phyloP scores from a whole-genome alignment of 2,888 invertebrate genomes.

The Papilio demoleus region DNA sequence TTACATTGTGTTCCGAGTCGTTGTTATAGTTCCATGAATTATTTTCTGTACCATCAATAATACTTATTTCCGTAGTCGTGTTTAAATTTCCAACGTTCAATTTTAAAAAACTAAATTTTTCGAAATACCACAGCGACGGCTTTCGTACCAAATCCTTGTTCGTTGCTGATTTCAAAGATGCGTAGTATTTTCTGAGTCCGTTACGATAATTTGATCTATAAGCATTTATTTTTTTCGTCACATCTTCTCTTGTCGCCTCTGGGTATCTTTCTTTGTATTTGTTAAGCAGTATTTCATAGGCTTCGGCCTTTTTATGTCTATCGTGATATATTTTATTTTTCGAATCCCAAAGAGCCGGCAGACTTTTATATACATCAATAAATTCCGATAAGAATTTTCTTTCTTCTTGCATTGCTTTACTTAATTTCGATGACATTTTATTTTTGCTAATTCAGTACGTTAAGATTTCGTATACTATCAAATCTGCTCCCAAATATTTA shows the following conservation, averaged over 20 bases:
- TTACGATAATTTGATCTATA: conserved; percentile 18
- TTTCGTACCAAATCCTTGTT: not conserved
- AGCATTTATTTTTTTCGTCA: conserved; percentile 13
- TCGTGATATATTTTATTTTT: conserved; percentile 16
- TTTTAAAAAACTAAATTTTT: conserved; percentile 12
- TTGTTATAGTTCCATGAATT: not conserved
- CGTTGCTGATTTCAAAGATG: not conserved
- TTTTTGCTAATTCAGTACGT: not conserved
- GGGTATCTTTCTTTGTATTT: conserved; percentile 11
- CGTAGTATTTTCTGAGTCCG: conserved; percentile 1
- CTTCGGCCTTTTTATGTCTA: not conserved
- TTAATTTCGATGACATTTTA: not conserved
- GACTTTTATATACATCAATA: conserved; percentile 10
- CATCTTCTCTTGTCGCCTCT: conserved; percentile 9
- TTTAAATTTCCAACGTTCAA: not conserved
- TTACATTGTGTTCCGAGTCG: not conserved
- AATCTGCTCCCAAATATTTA: no score
- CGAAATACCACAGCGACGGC: conserved; percentile 13
- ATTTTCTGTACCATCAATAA: not conserved
- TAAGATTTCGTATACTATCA: not conserved
- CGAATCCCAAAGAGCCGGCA: conserved; percentile 10
- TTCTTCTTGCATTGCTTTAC: not conserved
- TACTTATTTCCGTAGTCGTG: not conserved
- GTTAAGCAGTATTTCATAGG: not conserved
- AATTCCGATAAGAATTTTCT: not conserved